Evolutionary conservation across 2,888 invertebrate species (phyloP).

Genomic region (Isoperla grammatica): DNA sequence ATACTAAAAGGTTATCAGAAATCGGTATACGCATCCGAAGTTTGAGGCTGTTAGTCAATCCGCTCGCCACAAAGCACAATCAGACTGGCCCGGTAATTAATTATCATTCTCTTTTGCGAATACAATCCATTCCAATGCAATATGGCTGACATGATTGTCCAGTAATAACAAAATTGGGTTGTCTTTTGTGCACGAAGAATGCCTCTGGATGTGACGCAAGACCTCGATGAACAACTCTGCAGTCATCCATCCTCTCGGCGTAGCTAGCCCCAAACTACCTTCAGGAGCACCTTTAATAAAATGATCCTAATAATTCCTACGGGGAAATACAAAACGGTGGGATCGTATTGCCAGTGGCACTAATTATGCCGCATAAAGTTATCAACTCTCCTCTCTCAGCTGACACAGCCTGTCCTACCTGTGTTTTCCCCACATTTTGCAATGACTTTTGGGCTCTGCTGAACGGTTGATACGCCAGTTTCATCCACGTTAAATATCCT

Average conservation of each 20-base stretch:
- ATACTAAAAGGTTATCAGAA: too few species aligned
- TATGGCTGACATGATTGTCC: conserved; percentile 34
- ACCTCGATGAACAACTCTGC: conserved; percentile 30
- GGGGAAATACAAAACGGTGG: conserved; percentile 36
- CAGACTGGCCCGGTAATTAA: too few species aligned
- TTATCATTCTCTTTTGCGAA: conserved; percentile 35
- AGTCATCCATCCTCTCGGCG: conserved; percentile 33
- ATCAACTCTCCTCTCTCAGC: conserved; percentile 34
- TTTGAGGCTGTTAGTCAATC: too few species aligned
- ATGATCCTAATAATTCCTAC: conserved; percentile 27
- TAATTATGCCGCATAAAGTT: conserved; percentile 34
- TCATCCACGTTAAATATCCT: conserved; percentile 28
- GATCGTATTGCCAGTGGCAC: conserved; percentile 33
- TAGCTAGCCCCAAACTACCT: conserved; percentile 30
- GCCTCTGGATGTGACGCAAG: conserved; percentile 30
- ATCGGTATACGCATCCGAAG: too few species aligned
- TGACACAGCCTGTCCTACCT: conserved; percentile 33
- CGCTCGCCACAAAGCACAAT: too few species aligned
- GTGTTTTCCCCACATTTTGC: conserved; percentile 22
- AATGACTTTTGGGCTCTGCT: conserved; percentile 21
- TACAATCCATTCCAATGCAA: conserved; percentile 26
- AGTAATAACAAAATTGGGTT: conserved; percentile 31
- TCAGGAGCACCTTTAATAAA: conserved; percentile 31
- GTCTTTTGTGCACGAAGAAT: conserved; percentile 28
- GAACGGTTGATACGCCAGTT: conserved; percentile 25